Base-by-base conservation (phyloP, 2,888 invertebrate species). In the Lottia scabra region DNA sequence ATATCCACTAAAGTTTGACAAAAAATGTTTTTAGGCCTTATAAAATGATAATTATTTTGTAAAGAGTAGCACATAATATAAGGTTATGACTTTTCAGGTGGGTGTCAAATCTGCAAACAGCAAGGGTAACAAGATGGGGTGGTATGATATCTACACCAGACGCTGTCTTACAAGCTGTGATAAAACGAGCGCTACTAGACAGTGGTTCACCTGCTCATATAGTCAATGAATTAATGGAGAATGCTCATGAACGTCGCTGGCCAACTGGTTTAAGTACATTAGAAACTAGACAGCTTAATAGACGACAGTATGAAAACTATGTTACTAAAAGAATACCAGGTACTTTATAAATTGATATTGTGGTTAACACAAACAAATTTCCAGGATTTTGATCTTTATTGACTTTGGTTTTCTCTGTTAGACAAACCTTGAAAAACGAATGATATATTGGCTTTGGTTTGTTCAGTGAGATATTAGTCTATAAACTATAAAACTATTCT, bases 131-230 rank as follows among this genome's bases (percentile, higher is more conserved):
- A 0, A 92, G 98, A 73, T 98, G 98, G 98, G 98, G 98, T 70
- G 98, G 98, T 71, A 97, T 98, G 97, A 98, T 98, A 86, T 97
- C 97, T 43, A 98, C 98, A 15, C 98, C 98, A 0, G 98, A 98
- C 89, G 96, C 96, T 90, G 94, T 96, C 69, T 91, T 97, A 68
- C 91, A 98, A 94, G 94, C 95, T 87, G 96, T 97, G 93, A 97
- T 98, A 80, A 96, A 96, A 88, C 92, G 97, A 83, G 95, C 97
- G 23, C 91, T 98, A 74, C 95, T 95, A 13, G 98, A 98, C 90
- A 96, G 96, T 72, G 96, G 97, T 38, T 98, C 98, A 88, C 98
- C 98, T 3, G 93, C 95, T 26, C 96, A 97, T 88, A 95, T 97
- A 75, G 93, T 98, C 75, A 96, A 96, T 85, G 96, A 97, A 86